A percentile compares a stretch with the other conserved stretches of the same genome.
These are phyloP conservation scores for Matsumyia berberina DNA, from an alignment of 2,888 invertebrate species.

Conservation along the genomic window DNA sequence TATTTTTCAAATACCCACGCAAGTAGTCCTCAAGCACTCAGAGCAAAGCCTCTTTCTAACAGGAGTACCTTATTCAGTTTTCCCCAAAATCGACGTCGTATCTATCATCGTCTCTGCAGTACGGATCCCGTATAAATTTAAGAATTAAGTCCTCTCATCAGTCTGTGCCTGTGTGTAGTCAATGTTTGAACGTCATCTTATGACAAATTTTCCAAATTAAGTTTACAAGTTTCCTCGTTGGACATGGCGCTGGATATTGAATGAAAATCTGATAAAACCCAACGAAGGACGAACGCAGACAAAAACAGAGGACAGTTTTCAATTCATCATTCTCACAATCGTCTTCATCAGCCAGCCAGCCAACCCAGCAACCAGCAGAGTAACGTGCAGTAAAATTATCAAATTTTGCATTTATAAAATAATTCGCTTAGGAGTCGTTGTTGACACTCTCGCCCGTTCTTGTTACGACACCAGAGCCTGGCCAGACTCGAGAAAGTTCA, in stretches of 20 bases:
- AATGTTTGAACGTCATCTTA: slow-evolving; percentile 38
- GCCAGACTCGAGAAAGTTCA: slow-evolving; percentile 21
- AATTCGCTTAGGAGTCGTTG: slow-evolving; percentile 49
- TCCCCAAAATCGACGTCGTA: not conserved
- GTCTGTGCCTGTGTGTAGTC: slow-evolving; percentile 20
- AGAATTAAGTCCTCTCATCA: slow-evolving; percentile 5
- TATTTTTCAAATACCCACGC: not conserved
- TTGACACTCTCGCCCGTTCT: slow-evolving; percentile 27
- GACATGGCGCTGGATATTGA: not conserved
- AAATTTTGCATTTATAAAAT: slow-evolving; percentile 69
- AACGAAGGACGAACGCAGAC: slow-evolving; percentile 12
- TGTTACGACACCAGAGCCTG: not conserved
- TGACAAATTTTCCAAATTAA: slow-evolving; percentile 56
- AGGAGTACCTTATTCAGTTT: not conserved
- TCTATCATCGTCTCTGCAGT: not conserved
- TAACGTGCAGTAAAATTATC: slow-evolving; percentile 47
- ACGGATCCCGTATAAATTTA: not conserved
- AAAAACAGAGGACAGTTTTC: slow-evolving; percentile 21
- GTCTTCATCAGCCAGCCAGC: slow-evolving; percentile 29
- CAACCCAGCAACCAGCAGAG: no score
- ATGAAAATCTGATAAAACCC: slow-evolving; percentile 44
- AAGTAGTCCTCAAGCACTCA: not conserved
- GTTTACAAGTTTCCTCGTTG: slow-evolving; percentile 34
- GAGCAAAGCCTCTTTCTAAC: not conserved
- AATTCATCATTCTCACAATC: slow-evolving; percentile 34